These are phyloP conservation scores for Habropoda laboriosa DNA, from an alignment of 1,140 invertebrate genomes.

Conservation along the genomic window DNA sequence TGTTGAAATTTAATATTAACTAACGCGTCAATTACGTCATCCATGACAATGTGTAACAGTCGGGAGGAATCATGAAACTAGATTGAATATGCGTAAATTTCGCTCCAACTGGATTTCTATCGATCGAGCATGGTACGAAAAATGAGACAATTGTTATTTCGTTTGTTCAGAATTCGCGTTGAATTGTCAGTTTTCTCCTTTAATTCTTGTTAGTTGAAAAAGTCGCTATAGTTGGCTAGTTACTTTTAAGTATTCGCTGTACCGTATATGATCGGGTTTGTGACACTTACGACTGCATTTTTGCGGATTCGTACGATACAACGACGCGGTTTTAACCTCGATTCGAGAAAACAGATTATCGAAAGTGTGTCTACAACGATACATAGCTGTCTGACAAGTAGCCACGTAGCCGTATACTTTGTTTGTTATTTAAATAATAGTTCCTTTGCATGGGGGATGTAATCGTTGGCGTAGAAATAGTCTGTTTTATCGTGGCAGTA, in stretches of 20 bases:
- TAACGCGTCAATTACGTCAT: constrained; percentile 23
- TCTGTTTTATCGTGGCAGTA: background rate
- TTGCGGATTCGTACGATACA: constrained; percentile 39
- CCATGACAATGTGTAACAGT: background rate
- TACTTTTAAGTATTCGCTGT: constrained; percentile 38
- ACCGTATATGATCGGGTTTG: background rate
- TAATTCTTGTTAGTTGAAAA: background rate
- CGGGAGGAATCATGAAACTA: background rate
- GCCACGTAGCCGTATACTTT: background rate
- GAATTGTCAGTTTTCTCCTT: background rate
- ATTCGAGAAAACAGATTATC: background rate
- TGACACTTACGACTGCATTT: constrained; percentile 29
- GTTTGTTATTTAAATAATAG: background rate
- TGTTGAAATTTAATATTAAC: constrained; percentile 7
- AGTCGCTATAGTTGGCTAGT: background rate
- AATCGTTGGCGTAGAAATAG: background rate
- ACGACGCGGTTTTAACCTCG: constrained; percentile 44
- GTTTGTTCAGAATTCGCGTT: background rate
- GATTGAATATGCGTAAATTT: background rate
- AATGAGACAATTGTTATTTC: no score
- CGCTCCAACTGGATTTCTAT: background rate
- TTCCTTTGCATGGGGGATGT: background rate
- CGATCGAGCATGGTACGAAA: background rate
- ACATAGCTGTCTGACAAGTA: background rate
- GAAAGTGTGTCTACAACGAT: background rate